phyloP scores from a whole-genome alignment of 1,140 invertebrate genomes.

The Hycleus cichorii region DNA sequence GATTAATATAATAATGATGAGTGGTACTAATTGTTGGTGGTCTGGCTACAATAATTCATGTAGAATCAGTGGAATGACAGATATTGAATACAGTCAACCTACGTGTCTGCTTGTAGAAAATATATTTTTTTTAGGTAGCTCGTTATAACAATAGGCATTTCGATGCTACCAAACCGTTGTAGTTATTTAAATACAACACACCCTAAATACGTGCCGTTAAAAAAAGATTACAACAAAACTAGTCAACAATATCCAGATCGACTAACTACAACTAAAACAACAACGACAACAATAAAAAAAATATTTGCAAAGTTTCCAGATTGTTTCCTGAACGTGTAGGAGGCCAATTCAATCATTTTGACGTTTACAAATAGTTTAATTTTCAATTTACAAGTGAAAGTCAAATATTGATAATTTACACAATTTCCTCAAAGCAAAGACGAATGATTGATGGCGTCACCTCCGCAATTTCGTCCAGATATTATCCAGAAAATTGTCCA shows the following conservation, averaged over 20 bases:
- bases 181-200: slow-evolving; percentile 36
- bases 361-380: slow-evolving; percentile 1
- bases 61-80: slow-evolving; percentile 19
- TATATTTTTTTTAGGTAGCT: slow-evolving; percentile 34
- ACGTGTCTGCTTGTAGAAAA: slow-evolving; percentile 3
- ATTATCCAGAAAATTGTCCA: slow-evolving; percentile 6
- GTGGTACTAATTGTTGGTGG: slow-evolving; percentile 7
- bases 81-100: slow-evolving; percentile 22
- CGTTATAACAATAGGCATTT: slow-evolving; percentile 32
- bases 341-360: neutral
- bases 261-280: too few species aligned
- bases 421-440: neutral
- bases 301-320: too few species aligned
- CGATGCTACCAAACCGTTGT: slow-evolving; percentile 29
- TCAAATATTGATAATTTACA: neutral
- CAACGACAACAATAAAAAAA: too few species aligned
- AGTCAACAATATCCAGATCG: too few species aligned
- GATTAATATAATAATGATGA: neutral
- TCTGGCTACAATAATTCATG: slow-evolving; percentile 17
- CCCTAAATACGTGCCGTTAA: slow-evolving; percentile 23
- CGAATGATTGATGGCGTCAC: slow-evolving; percentile 9
- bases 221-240: too few species aligned
- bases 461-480: slow-evolving; percentile 3
- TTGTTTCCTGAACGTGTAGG: neutral
- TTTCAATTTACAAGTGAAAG: neutral